A percentile compares a stretch with the other conserved stretches of the same genome.
phyloP scores from a whole-genome alignment of 1,140 invertebrate genomes.

The Drosophila bipectinata region DNA sequence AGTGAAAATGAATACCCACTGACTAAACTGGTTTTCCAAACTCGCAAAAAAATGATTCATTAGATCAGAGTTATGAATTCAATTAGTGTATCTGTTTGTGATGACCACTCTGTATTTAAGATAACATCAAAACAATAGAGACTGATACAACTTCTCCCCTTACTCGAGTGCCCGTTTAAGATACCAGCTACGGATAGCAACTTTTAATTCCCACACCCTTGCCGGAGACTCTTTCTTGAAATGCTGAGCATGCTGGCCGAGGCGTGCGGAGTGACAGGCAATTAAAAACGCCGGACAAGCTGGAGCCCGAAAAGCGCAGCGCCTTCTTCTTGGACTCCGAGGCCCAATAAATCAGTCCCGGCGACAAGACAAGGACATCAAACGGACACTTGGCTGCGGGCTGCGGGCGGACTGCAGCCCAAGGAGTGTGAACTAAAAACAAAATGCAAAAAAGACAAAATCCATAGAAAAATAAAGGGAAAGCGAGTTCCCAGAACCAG shows the following conservation, averaged over 20 bases:
- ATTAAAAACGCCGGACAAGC: slow-evolving; percentile 63
- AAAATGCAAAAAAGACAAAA: neutral
- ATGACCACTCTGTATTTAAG: too few species aligned
- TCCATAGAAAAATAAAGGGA: neutral
- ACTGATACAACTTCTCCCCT: slow-evolving; percentile 30
- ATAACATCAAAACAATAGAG: neutral
- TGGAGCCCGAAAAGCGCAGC: slow-evolving; percentile 52
- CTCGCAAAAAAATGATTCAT: neutral
- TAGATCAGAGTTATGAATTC: neutral
- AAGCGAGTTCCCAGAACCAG: slow-evolving; percentile 11
- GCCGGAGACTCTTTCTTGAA: slow-evolving; percentile 9
- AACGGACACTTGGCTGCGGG: slow-evolving; percentile 45
- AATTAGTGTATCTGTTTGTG: neutral
- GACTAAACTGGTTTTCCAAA: neutral
- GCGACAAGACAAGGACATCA: slow-evolving; percentile 63
- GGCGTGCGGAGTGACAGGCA: slow-evolving; percentile 56
- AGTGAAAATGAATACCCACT: too few species aligned
- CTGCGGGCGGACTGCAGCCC: slow-evolving; percentile 22
- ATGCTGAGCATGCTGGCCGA: slow-evolving; percentile 39
- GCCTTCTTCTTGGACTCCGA: slow-evolving; percentile 33
- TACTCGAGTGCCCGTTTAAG: slow-evolving; percentile 21
- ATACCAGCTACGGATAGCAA: neutral
- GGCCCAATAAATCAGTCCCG: slow-evolving; percentile 69
- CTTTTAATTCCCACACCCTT: slow-evolving; percentile 1
- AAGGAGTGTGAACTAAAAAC: slow-evolving; percentile 52